phyloP scores from a whole-genome alignment of 1,140 invertebrate species.

The Hesperophylax magnus region DNA sequence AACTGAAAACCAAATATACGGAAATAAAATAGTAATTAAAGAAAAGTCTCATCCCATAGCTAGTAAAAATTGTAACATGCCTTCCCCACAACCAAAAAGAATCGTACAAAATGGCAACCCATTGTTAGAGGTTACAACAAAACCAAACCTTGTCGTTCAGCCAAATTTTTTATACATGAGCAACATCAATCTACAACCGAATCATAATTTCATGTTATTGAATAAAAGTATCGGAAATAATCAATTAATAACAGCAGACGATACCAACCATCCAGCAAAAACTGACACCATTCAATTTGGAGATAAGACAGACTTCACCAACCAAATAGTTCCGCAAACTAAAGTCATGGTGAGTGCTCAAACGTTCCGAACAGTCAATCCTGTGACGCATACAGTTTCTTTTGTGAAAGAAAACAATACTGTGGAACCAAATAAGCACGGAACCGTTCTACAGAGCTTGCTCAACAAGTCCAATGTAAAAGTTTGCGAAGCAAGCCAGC shows the following conservation, averaged over 20 bases:
- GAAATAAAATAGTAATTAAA: conserved; percentile 71
- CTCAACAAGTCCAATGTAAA: conserved; percentile 52
- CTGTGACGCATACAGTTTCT: conserved; percentile 60
- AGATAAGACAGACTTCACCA: conserved; percentile 23
- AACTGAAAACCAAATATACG: conserved; percentile 71
- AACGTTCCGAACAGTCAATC: conserved; percentile 49
- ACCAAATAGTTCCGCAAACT: conserved; percentile 26
- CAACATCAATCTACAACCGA: conserved; percentile 66
- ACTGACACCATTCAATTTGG: background rate
- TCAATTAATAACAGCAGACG: background rate
- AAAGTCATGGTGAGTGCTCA: conserved; percentile 39
- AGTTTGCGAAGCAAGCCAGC: conserved; percentile 9
- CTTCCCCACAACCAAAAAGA: conserved; percentile 11
- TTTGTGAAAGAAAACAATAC: conserved; percentile 61
- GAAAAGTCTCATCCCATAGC: conserved; percentile 67
- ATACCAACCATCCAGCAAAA: conserved; percentile 5
- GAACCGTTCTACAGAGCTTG: conserved; percentile 50
- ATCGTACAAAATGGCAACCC: background rate
- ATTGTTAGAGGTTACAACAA: background rate
- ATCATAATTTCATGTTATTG: conserved; percentile 50
- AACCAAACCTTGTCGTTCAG: conserved; percentile 59
- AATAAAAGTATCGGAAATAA: conserved; percentile 23
- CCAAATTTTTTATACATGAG: conserved; percentile 67
- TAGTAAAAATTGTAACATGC: conserved; percentile 57
- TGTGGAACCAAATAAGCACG: conserved; percentile 62